These are phyloP conservation scores for Syngnathus rostellatus DNA, from an alignment of 2,797 vertebrate genomes.

Conservation along the genomic window DNA sequence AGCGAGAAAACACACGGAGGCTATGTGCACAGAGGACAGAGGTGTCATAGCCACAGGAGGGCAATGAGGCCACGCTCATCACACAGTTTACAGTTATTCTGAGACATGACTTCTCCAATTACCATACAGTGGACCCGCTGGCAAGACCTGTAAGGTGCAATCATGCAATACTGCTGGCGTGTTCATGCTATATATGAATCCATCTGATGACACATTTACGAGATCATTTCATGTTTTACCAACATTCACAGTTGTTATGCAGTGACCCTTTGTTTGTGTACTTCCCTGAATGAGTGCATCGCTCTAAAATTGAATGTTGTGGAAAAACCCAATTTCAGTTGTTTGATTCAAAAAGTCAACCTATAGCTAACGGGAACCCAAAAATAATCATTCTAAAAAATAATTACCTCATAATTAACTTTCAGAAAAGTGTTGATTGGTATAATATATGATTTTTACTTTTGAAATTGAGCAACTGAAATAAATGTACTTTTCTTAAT, in stretches of 20 bases:
- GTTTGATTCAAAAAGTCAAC: neutral
- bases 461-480: neutral
- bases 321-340: neutral
- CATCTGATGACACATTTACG: neutral
- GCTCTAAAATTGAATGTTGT: neutral
- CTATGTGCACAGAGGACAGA: constrained; percentile 5
- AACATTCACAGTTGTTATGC: neutral
- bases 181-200: neutral
- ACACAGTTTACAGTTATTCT: constrained; percentile 1
- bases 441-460: neutral
- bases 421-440: neutral
- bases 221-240: too few relatives aligned
- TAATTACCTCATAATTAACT: too few relatives aligned
- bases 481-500: neutral
- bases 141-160: neutral
- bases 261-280: neutral
- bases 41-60: constrained; percentile 5
- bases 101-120: neutral
- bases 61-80: constrained; percentile 6
- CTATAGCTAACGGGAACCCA: neutral
- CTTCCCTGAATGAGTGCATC: neutral
- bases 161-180: too few relatives aligned
- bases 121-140: neutral
- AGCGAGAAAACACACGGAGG: constrained; percentile 14
- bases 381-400: too few relatives aligned